These are phyloP conservation scores for Lycaon pictus DNA, from an alignment of 2,113 vertebrate genomes.

Conservation along the genomic window DNA sequence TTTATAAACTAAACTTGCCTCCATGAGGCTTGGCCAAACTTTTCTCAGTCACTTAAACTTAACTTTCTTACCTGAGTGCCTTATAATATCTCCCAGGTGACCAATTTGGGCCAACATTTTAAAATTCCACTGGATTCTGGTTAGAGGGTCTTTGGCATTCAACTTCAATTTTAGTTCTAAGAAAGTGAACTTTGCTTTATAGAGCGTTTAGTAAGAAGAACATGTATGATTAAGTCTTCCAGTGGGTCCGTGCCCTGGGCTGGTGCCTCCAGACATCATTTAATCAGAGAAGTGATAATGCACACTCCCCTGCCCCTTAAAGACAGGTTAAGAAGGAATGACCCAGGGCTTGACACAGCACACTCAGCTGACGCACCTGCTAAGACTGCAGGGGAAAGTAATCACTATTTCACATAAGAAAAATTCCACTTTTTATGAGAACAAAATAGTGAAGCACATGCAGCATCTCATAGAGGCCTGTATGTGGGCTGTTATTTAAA, in stretches of 20 bases:
- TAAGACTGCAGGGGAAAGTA: background rate
- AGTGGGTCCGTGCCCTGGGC: background rate
- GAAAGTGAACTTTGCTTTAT: background rate
- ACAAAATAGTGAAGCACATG: background rate
- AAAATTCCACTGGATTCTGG: background rate
- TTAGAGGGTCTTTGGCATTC: background rate
- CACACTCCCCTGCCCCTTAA: background rate
- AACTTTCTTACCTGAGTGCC: background rate
- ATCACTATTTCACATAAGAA: background rate
- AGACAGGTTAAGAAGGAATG: background rate
- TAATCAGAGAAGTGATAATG: background rate
- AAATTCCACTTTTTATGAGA: background rate
- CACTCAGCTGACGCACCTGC: too few relatives aligned
- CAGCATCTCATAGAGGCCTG: background rate
- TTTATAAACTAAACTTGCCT: background rate
- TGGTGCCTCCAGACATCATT: background rate
- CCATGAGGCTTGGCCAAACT: background rate
- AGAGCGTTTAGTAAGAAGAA: background rate
- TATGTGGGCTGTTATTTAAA: background rate
- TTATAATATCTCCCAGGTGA: background rate
- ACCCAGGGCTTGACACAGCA: background rate
- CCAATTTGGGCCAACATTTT: background rate
- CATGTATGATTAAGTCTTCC: too few relatives aligned
- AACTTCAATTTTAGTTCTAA: background rate
- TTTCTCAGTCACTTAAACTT: background rate